These are phyloP conservation scores for Linepithema humile DNA, from an alignment of 1,140 invertebrate species.

Conservation along the genomic window DNA sequence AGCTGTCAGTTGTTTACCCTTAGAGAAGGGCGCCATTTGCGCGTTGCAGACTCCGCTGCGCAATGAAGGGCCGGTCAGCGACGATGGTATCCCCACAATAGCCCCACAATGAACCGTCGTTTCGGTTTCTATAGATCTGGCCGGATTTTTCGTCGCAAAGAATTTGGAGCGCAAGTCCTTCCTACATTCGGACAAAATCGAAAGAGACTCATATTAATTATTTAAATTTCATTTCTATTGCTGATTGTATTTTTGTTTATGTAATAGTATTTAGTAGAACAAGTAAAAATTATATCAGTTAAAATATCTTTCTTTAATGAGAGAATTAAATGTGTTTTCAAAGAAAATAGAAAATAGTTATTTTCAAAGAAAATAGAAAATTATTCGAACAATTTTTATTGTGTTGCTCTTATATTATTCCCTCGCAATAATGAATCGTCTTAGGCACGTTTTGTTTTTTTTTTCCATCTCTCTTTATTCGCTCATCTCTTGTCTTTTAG, in stretches of 20 bases:
- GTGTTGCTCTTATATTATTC: no score
- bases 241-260: not conserved
- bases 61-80: not conserved
- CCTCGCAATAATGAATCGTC: not conserved
- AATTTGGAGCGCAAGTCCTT: not conserved
- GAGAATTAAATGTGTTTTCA: not conserved
- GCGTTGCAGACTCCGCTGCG: constrained; percentile 66
- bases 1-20: constrained; percentile 84
- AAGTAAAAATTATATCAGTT: not conserved
- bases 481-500: no score
- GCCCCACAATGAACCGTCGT: not conserved
- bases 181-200: not conserved
- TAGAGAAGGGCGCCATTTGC: constrained; percentile 65
- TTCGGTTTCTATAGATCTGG: constrained; percentile 37
- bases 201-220: not conserved
- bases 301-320: not conserved
- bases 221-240: not conserved
- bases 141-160: not conserved
- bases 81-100: not conserved
- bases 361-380: not conserved
- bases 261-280: not conserved
- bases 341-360: not conserved
- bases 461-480: no score
- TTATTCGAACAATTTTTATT: not conserved
- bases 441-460: not conserved